phyloP scores from a whole-genome alignment of 2,797 vertebrate genomes.

The Sternotherus odoratus region DNA sequence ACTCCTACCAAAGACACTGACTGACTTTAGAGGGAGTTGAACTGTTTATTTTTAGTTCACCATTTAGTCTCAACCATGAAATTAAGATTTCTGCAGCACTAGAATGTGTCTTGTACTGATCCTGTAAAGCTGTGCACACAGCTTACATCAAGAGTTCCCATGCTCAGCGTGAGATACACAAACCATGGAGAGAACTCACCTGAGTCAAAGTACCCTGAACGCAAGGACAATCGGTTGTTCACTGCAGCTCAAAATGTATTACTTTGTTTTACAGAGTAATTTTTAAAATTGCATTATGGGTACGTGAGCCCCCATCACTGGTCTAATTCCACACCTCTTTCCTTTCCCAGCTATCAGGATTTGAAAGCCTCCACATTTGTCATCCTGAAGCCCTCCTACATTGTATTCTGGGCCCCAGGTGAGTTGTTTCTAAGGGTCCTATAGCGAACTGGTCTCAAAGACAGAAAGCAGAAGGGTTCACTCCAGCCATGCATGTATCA shows the following conservation, averaged over 20 bases:
- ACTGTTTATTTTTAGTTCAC: background rate
- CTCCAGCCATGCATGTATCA: background rate
- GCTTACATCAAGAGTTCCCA: background rate
- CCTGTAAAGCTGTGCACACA: background rate
- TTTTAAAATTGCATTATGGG: background rate
- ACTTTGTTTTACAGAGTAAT: background rate
- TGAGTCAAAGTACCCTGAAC: background rate
- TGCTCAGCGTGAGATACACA: background rate
- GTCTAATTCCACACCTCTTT: background rate
- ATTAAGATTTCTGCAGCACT: background rate
- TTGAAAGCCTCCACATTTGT: background rate
- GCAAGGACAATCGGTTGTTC: background rate
- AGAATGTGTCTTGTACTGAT: background rate
- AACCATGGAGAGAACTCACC: background rate
- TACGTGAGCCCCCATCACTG: background rate
- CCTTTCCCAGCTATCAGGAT: background rate
- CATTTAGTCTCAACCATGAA: background rate
- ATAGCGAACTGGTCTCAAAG: background rate
- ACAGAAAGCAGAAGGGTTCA: background rate
- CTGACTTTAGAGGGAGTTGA: background rate
- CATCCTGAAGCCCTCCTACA: background rate
- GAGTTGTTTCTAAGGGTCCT: background rate
- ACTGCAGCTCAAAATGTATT: background rate
- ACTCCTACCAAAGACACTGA: background rate
- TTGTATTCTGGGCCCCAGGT: background rate